Conservation (phyloP, 2,797 vertebrate genomes). For the Capromys pilorides region DNA sequence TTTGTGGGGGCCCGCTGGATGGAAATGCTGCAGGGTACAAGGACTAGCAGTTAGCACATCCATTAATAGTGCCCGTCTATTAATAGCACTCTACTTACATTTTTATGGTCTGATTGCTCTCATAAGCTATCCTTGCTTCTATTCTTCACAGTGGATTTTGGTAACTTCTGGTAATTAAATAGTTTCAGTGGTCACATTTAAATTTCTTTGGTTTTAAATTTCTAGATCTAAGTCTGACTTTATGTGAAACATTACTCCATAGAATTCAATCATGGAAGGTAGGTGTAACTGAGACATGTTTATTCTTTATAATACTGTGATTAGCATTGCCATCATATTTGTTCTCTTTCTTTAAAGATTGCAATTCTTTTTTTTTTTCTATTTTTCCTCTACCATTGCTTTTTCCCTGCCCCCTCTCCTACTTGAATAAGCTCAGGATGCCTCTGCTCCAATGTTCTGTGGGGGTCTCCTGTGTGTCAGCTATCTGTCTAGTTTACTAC, state of each 20-base stretch:
- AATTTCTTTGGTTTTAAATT: slow-evolving; percentile 49
- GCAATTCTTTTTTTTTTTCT: background rate
- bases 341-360: background rate
- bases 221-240: background rate
- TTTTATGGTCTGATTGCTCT: slow-evolving; percentile 38
- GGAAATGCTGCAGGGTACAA: background rate
- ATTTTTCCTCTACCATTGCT: background rate
- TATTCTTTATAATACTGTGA: background rate
- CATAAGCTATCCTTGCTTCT: background rate
- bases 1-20: background rate
- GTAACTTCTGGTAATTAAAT: slow-evolving; percentile 54
- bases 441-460: background rate
- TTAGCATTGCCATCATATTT: background rate
- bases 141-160: slow-evolving; percentile 3
- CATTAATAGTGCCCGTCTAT: background rate
- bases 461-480: background rate
- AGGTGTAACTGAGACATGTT: background rate
- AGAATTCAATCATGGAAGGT: background rate
- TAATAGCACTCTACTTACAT: background rate
- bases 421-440: background rate
- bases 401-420: background rate
- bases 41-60: background rate
- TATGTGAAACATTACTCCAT: background rate
- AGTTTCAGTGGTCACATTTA: slow-evolving; percentile 20
- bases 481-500: background rate